A percentile compares a stretch with the other conserved stretches of the same genome.
Evolutionary conservation across 2,888 invertebrate genomes (phyloP).

Genomic region (Nematopogon swammerdamellus): DNA sequence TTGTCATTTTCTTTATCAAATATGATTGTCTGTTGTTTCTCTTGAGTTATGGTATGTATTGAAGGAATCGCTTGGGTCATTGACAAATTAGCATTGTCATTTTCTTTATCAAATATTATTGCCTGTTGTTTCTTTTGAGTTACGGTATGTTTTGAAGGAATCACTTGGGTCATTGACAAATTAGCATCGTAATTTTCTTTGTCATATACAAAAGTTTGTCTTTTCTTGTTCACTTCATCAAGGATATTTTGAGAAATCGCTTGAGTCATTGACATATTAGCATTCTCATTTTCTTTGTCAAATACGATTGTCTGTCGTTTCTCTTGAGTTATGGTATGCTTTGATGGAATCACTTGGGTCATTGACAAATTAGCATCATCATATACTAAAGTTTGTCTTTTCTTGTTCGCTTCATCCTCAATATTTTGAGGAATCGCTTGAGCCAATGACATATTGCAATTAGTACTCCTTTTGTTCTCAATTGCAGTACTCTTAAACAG

Average conservation of each 20-base stretch:
- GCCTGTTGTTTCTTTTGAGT: not conserved
- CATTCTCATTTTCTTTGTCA: not conserved
- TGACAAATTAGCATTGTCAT: slow-evolving; percentile 11
- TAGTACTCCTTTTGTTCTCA: not conserved
- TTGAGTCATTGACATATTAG: slow-evolving; percentile 5
- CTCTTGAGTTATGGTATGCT: not conserved
- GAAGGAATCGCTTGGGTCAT: slow-evolving; percentile 15
- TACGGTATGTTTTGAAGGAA: not conserved
- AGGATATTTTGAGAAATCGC: not conserved
- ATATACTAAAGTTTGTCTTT: slow-evolving; percentile 3
- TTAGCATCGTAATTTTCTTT: not conserved
- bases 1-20: no score
- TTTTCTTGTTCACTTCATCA: not conserved
- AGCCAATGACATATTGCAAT: not conserved
- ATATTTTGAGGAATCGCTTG: not conserved
- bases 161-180: slow-evolving; percentile 1
- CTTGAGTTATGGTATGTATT: no score
- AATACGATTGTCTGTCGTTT: slow-evolving; percentile 3
- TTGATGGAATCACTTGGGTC: not conserved
- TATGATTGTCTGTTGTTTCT: no score
- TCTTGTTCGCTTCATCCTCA: not conserved
- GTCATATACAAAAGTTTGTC: not conserved
- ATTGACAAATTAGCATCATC: slow-evolving; percentile 4
- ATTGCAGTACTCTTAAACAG: not conserved
- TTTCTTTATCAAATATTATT: not conserved